Conservation (phyloP, 2,888 invertebrate species). For the Lasioglossum figueresi region DNA sequence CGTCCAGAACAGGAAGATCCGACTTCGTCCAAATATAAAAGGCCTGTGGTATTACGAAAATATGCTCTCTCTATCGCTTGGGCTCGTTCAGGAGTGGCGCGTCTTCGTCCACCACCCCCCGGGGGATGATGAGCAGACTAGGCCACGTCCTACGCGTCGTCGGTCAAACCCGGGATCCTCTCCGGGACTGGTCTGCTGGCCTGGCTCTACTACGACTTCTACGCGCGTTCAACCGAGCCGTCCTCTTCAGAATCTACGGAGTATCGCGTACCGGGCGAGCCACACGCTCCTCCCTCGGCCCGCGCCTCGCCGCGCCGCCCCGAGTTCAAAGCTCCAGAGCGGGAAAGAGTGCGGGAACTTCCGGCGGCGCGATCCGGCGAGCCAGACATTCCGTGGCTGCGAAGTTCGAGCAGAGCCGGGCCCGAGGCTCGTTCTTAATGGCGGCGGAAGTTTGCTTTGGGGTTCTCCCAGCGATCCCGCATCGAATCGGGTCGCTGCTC, state of each 20-base stretch:
- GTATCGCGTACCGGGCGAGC: conserved; percentile 57
- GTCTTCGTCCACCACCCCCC: conserved; percentile 25
- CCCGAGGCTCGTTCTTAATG: conserved; percentile 59
- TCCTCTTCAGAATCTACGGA: conserved; percentile 56
- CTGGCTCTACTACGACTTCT: not conserved
- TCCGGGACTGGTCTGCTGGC: not conserved
- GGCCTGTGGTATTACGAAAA: conserved; percentile 56
- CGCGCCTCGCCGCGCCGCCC: conserved; percentile 21
- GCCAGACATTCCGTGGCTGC: conserved; percentile 65
- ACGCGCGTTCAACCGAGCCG: conserved; percentile 19
- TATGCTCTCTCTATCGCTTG: conserved; percentile 27
- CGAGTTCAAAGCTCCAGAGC: conserved; percentile 78
- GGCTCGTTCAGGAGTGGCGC: not conserved
- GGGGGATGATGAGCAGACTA: conserved; percentile 25
- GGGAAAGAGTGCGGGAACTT: conserved; percentile 78
- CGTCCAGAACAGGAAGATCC: conserved; percentile 23
- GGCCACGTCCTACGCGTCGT: conserved; percentile 53
- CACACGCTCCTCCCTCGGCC: conserved; percentile 1
- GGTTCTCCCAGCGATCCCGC: conserved; percentile 56
- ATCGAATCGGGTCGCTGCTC: conserved; percentile 51
- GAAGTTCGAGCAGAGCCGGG: conserved; percentile 51
- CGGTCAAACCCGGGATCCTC: not conserved
- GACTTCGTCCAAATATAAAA: conserved; percentile 64
- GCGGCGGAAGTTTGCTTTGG: conserved; percentile 73
- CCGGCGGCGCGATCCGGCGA: conserved; percentile 74